These are phyloP conservation scores for Homarus gammarus DNA, from an alignment of 2,888 invertebrate genomes.

Conservation along the genomic window DNA sequence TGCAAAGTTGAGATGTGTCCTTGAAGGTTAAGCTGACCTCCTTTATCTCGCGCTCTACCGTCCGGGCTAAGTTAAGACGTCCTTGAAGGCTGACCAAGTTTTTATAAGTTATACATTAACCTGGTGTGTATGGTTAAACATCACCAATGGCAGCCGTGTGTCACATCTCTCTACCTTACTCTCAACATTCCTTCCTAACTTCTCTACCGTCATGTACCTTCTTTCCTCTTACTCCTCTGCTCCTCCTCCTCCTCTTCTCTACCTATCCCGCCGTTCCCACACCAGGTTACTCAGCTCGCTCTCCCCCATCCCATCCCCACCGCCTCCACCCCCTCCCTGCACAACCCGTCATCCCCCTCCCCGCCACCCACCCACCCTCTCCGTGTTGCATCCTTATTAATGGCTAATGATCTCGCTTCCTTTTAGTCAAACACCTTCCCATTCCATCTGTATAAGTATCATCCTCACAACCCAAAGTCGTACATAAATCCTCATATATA, in stretches of 20 bases:
- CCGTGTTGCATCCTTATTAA: constrained; percentile 42
- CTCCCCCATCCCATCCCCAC: background rate
- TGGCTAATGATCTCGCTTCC: constrained; percentile 31
- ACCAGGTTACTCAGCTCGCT: background rate
- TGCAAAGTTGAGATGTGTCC: too few relatives aligned
- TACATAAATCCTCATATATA: background rate
- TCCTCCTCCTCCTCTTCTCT: too few relatives aligned
- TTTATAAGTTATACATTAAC: too few relatives aligned
- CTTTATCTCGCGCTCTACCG: too few relatives aligned
- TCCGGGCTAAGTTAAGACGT: too few relatives aligned
- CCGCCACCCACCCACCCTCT: background rate
- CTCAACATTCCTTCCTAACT: background rate
- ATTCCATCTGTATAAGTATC: constrained; percentile 21
- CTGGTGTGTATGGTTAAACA: too few relatives aligned
- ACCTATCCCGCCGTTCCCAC: too few relatives aligned
- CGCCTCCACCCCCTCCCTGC: background rate
- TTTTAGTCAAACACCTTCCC: constrained; percentile 28
- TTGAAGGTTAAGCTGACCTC: too few relatives aligned
- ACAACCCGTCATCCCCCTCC: background rate
- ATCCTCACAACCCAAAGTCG: background rate
- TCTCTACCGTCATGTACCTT: background rate
- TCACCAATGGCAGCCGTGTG: too few relatives aligned
- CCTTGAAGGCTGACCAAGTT: too few relatives aligned
- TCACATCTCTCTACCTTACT: background rate
- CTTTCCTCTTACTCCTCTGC: background rate